Evolutionary conservation across 2,888 invertebrate species (phyloP).

Genomic region (Drosophila monieri): DNA sequence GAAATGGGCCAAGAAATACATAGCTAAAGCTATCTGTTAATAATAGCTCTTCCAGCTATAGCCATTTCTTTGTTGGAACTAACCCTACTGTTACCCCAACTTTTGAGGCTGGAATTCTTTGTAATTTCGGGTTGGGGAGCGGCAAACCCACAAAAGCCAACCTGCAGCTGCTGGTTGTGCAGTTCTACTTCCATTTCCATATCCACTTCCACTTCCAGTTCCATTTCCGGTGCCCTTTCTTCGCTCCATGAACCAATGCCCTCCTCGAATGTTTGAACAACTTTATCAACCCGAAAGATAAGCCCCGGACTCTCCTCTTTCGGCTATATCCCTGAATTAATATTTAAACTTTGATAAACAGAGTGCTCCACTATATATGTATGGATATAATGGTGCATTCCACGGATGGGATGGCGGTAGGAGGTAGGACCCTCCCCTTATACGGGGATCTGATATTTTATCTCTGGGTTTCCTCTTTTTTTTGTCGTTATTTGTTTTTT

Average conservation of each 20-base stretch:
- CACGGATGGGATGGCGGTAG: constrained; percentile 15
- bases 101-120: neutral
- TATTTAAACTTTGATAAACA: constrained; percentile 74
- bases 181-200: neutral
- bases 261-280: constrained; percentile 29
- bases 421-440: constrained; percentile 40
- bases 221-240: constrained; percentile 15
- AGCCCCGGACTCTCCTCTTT: constrained; percentile 26
- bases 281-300: constrained; percentile 34
- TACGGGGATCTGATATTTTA: constrained; percentile 20
- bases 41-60: neutral
- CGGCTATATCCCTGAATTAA: constrained; percentile 66
- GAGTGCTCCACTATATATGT: neutral
- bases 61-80: neutral
- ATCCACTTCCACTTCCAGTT: neutral
- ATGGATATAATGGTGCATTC: neutral
- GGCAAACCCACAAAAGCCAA: constrained; percentile 1
- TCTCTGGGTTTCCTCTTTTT: constrained; percentile 6
- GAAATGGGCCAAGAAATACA: too few relatives aligned
- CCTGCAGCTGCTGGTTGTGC: constrained; percentile 30
- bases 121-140: neutral
- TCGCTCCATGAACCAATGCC: constrained; percentile 20
- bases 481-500: constrained; percentile 6
- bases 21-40: too few relatives aligned
- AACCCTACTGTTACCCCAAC: neutral